Base-by-base conservation (phyloP, 2,888 invertebrate species). In the Shargacucullia verbasci region DNA sequence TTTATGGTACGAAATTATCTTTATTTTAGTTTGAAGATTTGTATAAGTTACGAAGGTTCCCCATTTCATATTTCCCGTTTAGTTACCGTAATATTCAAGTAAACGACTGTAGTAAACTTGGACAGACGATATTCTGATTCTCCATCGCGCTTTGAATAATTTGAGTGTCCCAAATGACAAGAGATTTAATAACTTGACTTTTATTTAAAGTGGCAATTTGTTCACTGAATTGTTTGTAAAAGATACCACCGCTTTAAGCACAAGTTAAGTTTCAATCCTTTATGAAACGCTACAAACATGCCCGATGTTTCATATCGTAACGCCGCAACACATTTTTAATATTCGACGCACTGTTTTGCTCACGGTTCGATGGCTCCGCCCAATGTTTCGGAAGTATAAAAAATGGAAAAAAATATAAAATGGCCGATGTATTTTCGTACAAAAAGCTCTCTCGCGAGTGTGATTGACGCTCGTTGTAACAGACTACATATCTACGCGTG, bases 301-400 rank as follows among this genome's bases (percentile, higher is more conserved):
- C 38, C 49, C 57, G 63, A 59, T 64, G 70, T 70, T 70, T 68
- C 57, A 63, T 49, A 54, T 56, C 34, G 65, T 67, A 59, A 52
- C 62, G 69, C 73, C 66, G 70, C 65, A 79, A 83, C 79, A 81
- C 79, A 81, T 86, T 86, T 85, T 88, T 88, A 85, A 89, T 87
- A 88, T 86, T 83, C 82, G 77, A 79, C 80, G 80, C 80, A 79
- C 65, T 82, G 84, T 85, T 81, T 66, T 70, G 66, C 78, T 81
- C 83, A 85, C 78, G 88, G 84, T 65, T 86, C 83, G 82, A 66
- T 78, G 80, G 57, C 46, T 61, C 45, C 64, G 65, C 60, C 70
- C 79, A 81, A 79, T 82, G 75, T 76, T 76, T 76, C 69, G 76
- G 71, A 76, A 76, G 58, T 68, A 71, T 60, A 76, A 74, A 76